Conservation (phyloP, 2,797 vertebrate genomes). For the Moxostoma hubbsi region DNA sequence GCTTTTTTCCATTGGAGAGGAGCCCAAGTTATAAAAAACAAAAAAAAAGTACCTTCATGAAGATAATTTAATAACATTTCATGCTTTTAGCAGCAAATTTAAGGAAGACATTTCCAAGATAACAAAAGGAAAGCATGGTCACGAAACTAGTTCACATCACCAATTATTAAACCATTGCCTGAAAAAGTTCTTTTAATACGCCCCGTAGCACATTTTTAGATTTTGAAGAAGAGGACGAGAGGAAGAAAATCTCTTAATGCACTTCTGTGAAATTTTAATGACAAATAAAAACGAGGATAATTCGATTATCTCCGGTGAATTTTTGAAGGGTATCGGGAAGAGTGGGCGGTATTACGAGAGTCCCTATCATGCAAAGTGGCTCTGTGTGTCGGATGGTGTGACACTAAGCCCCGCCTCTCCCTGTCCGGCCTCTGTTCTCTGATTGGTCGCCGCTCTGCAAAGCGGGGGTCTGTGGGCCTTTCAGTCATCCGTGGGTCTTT, state of each 20-base stretch:
- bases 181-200: too few species aligned
- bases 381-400: neutral
- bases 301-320: neutral
- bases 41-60: too few species aligned
- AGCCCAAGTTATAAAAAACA: too few species aligned
- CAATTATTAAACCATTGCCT: neutral
- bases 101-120: neutral
- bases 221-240: too few species aligned
- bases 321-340: conserved; percentile 3
- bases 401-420: neutral
- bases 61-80: neutral
- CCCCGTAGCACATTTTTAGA: too few species aligned
- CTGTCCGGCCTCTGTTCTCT: conserved; percentile 1
- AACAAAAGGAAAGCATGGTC: neutral
- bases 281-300: conserved; percentile 28
- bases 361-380: neutral
- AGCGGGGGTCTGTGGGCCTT: conserved; percentile 71
- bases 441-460: conserved; percentile 56
- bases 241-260: too few species aligned
- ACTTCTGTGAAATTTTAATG: conserved; percentile 7
- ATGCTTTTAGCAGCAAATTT: neutral
- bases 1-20: neutral
- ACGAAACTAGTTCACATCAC: neutral
- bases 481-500: conserved; percentile 63
- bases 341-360: neutral